Conservation (phyloP, 2,113 vertebrate genomes). For the Ailurus styani region DNA sequence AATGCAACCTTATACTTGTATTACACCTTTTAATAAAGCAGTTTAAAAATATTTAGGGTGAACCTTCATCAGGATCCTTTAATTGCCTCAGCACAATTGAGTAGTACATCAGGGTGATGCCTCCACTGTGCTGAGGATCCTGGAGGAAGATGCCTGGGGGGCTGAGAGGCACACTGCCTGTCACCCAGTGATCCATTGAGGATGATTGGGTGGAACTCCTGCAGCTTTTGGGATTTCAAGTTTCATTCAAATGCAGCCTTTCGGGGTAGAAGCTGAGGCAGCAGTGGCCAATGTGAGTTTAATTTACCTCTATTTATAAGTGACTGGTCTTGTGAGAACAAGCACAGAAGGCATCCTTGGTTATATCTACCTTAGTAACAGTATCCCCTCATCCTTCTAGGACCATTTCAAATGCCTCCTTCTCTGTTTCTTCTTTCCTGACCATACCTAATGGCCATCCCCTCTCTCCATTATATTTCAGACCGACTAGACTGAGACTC, state of each 20-base stretch:
- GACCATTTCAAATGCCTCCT: not conserved
- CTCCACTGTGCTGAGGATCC: not conserved
- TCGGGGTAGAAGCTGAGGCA: not conserved
- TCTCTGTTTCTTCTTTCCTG: not conserved
- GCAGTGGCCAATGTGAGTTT: not conserved
- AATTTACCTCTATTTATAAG: not conserved
- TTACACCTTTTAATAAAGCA: constrained; percentile 30
- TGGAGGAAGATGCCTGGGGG: not conserved
- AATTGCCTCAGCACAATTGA: not conserved
- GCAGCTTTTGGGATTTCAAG: not conserved
- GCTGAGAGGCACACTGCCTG: not conserved
- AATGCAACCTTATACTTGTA: not conserved
- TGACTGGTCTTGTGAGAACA: not conserved
- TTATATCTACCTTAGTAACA: not conserved
- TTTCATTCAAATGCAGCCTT: not conserved
- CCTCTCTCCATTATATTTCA: not conserved
- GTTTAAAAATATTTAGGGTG: constrained; percentile 37
- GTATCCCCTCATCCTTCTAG: not conserved
- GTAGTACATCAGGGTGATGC: not conserved
- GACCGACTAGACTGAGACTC: not conserved
- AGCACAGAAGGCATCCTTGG: not conserved
- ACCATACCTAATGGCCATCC: not conserved
- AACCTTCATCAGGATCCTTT: not conserved
- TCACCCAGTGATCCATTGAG: not conserved
- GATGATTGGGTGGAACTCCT: not conserved